A percentile compares a stretch with the other conserved stretches of the same genome.
These are phyloP conservation scores for Taurulus bubalis DNA, from an alignment of 2,113 vertebrate genomes.

Conservation along the genomic window DNA sequence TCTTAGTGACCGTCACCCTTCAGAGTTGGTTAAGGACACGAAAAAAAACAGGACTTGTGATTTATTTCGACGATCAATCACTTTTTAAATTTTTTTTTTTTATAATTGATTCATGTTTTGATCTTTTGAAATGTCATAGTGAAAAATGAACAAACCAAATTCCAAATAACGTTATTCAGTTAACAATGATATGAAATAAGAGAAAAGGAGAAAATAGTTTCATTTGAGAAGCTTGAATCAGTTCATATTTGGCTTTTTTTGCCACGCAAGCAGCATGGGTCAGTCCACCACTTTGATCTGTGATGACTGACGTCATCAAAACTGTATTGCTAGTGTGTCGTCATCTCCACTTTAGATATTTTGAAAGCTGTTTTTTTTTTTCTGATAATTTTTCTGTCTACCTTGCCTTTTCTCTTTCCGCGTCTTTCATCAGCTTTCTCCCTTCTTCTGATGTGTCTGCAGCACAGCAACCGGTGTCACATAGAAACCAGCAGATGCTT, in stretches of 20 bases:
- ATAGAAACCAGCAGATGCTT: constrained; percentile 1
- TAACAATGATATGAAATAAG: neutral
- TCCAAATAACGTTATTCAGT: neutral
- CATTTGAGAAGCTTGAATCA: neutral
- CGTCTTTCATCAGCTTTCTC: neutral
- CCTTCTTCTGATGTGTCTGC: constrained; percentile 39
- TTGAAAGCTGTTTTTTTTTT: too few relatives aligned
- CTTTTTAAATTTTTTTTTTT: neutral
- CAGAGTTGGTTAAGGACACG: neutral
- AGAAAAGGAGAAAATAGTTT: too few relatives aligned
- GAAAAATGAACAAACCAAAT: neutral
- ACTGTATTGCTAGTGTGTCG: neutral
- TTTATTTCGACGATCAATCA: neutral
- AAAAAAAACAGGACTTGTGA: neutral
- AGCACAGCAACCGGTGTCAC: neutral
- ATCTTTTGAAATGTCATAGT: neutral
- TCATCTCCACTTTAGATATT: neutral
- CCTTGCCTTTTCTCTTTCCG: neutral
- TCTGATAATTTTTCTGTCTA: neutral
- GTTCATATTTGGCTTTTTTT: neutral
- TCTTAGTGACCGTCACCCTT: neutral
- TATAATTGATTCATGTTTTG: neutral
- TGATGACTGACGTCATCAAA: too few relatives aligned
- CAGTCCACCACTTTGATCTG: neutral
- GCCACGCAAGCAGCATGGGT: neutral